Evolutionary conservation across 1,140 invertebrate genomes (phyloP), one percentile per base, ranked within the genome.

Genomic region (Scaptomyza pallida): DNA sequence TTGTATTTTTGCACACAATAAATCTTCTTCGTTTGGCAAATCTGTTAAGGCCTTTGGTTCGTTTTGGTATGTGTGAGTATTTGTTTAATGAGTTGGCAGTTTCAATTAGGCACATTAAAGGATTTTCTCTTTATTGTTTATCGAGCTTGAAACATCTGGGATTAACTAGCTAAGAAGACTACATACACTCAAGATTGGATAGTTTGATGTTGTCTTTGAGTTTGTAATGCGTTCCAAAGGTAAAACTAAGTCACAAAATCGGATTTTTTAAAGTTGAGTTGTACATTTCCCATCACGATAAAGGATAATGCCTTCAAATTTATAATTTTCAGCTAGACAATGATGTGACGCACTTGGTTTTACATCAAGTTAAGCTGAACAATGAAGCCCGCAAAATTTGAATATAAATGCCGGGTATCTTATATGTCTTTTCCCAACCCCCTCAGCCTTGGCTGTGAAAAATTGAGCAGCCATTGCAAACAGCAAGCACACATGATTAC

Each of bases 1-100:
- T 52, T 81, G 74, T 78, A n/a, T n/a, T n/a, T n/a, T n/a, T n/a
- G n/a, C 81, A 85, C 82, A 78, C 62, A 73, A 86, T 86, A 86
- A 86, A 86, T 86, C 81, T 88, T 81, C 23, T n/a, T n/a, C 21
- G 26, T 79, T 81, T 81, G 64, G 48, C 62, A 76, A 85, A 83
- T 77, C 77, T 83, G 61, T 71, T 48, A 47, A 15, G 37, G n/a
- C 16, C 33, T 15, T 23, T 23, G 6, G 19, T 1, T 30, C 26
- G 23, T 26, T 26, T 5, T 26, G 6, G 4, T 10, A 40, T 51
- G 40, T 45, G 60, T 48, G 26, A 30, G 26, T 30, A 30, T 70
- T 41, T 72, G 13, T 65, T 67, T 81, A 82, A 82, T 82, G 61
- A 47, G 5, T n/a, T 51, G 60, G 50, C 43, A 50, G 44, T 68